Base-by-base conservation (phyloP, 2,888 invertebrate genomes). In the Hanleya hanleyi region DNA sequence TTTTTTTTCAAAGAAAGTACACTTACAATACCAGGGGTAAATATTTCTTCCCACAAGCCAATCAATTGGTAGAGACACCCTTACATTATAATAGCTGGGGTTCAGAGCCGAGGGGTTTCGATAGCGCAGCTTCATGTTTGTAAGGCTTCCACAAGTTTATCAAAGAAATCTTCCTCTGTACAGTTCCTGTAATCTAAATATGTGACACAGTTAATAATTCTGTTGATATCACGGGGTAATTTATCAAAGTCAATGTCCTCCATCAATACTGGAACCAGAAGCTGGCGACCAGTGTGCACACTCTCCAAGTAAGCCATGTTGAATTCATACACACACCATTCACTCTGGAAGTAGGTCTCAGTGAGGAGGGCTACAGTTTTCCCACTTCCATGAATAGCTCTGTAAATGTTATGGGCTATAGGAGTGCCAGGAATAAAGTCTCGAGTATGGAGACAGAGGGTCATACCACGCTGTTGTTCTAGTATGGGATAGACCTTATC, bases 251-350 rank as follows among this genome's bases (percentile, higher is more conserved):
- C 64, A 4, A 81, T 75, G 4, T 65, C 15, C 38, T 81, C 81
- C 15, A 77, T 57, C 57, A 80, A 74, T 12, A 79, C 70, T 9
- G 77, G 26, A 26, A 79, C 68, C n/a, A 80, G 37, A 15, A 77
- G 75, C 32, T 72, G 68, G 26, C 78, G 68, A 22, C 77, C 75
- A 4, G 74, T 65, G 38, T 62, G 41, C 22, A 81, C 65, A 64
- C 77, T 75, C 50, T 81, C 81, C 78, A 80, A 76, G 57, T 75
- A 37, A 0, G 83, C 81, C 73, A 80, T 81, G 26, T 80, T 74
- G 29, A 83, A 78, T 70, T 84, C 84, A 51, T 78, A 81, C 65
- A 80, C 69, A 67, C 83, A 83, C 75, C 77, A 82, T n/a, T 77
- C 69, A 57, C 81, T 81, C 5, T 67, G 22, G 6, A 82, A 32